Evolutionary conservation across 2,797 vertebrate genomes (phyloP), one percentile per base, ranked within the genome.

Genomic region (Choloepus didactylus): DNA sequence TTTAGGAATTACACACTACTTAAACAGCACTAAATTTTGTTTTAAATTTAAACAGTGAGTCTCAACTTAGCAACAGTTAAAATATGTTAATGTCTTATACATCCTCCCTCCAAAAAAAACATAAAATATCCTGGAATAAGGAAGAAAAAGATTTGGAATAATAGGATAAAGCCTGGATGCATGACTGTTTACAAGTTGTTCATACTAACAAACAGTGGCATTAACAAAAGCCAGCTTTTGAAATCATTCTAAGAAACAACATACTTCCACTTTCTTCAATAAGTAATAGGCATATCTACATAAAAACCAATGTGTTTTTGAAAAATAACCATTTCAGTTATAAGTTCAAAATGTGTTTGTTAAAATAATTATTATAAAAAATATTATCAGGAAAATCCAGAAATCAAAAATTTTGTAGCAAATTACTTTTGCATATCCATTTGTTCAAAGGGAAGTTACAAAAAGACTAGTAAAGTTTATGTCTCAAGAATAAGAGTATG

Each of bases 1-100:
- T 93, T 92, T 95, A 93, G 44, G 49, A 97, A 97, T 85, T 83
- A n/a, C 60, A 97, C 12, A 89, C 35, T 89, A 15, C 16, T 56
- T 56, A 94, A 92, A 82, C 9, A 84, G 18, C 25, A 64, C 46
- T 80, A 89, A 70, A 75, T 91, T 96, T 94, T 88, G 21, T 82
- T 92, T 94, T 64, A 89, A 91, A 84, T 54, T 72, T 86, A 96
- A 92, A 70, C 62, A 84, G 25, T 51, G 62, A 84, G 66, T 87
- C 91, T 93, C 67, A 95, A 95, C 29, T 76, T 75, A 69, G 49
- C 66, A 90, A 80, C n/a, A 9, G 12, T 69, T 96, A 86, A 96
- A 92, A 85, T 14, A 75, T 75, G 25, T 46, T 62, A 60, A 79
- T 64, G 25, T 31, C 92, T 81, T 46, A 79, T 56, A 70, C 56